Base-by-base conservation (phyloP, 2,797 vertebrate species). In the Propithecus deckenii region DNA sequence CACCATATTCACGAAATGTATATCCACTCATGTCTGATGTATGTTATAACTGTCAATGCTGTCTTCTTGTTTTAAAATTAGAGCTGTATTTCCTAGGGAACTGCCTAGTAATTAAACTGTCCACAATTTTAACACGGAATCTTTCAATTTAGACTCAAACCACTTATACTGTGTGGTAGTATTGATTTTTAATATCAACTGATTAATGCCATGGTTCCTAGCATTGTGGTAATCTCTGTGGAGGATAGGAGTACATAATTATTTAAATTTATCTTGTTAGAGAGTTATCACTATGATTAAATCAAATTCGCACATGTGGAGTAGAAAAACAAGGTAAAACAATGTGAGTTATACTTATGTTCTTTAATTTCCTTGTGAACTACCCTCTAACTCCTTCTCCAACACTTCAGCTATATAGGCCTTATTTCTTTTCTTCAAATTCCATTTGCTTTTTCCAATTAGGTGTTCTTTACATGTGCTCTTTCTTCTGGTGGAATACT, bases 61-160 rank as follows among this genome's bases (percentile, higher is more conserved):
- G 2, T n/a, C 41, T 76, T 41, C 41, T 52, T 72, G 41, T 48
- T 78, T 96, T 30, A 93, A 78, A 75, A 18, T 30, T 65, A 69
- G 32, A 46, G 12, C 10, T 84, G 8, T 46, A 8, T 93, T 87
- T 93, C 22, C 28, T 97, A 59, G 65, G 95, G 86, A 91, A 89
- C 41, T 86, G 32, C 25, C n/a, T 80, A 8, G 5, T 67, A 32
- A 63, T 85, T 78, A 59, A 52, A 71, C 43, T 89, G 59, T 91
- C 12, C 17, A 72, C 11, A 76, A 61, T 86, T 67, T 90, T 79
- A 86, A 65, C 41, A 86, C 15, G 76, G 38, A 57, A 5, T 57
- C 32, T 88, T 92, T 59, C 55, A 23, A 55, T 89, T 94, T 96
- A 76, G 2, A 69, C 14, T 35, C 7, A 63, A 87, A 15, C 28